Conservation (phyloP, 2,888 invertebrate genomes). For the Melinaea menophilus region DNA sequence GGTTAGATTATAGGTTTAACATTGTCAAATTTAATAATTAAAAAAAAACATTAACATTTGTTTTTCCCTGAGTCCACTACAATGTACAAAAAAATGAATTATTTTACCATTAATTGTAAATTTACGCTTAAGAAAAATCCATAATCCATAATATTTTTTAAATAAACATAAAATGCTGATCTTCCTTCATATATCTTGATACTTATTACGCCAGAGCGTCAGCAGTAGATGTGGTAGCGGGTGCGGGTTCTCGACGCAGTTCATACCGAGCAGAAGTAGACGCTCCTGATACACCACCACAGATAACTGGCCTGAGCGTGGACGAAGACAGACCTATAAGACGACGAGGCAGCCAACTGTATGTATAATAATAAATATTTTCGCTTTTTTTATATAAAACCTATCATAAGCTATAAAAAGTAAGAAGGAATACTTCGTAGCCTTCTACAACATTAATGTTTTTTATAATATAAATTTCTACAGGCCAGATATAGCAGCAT, state of each 20-base stretch:
- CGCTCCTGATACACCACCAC: constrained; percentile 74
- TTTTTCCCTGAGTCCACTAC: no score
- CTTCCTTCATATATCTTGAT: neutral
- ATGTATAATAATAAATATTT: constrained; percentile 57
- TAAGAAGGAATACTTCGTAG: no score
- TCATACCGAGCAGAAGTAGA: constrained; percentile 81
- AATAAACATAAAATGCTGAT: neutral
- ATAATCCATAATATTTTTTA: neutral
- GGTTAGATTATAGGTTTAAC: no score
- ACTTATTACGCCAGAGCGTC: constrained; percentile 77
- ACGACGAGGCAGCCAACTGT: constrained; percentile 90
- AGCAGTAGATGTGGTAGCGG: constrained; percentile 90
- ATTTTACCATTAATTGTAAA: no score
- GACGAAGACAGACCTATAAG: constrained; percentile 86
- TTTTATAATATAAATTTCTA: neutral
- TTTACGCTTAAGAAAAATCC: no score
- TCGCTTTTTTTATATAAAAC: neutral
- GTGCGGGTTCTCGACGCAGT: constrained; percentile 79
- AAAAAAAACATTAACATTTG: no score
- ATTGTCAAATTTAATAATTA: no score
- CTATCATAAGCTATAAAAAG: neutral
- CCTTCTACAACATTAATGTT: no score
- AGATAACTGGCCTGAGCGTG: constrained; percentile 79
- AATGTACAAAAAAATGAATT: no score
- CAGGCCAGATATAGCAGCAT: constrained; percentile 86